Base-by-base conservation (phyloP, 2,113 vertebrate species). In the Melospiza melodia region DNA sequence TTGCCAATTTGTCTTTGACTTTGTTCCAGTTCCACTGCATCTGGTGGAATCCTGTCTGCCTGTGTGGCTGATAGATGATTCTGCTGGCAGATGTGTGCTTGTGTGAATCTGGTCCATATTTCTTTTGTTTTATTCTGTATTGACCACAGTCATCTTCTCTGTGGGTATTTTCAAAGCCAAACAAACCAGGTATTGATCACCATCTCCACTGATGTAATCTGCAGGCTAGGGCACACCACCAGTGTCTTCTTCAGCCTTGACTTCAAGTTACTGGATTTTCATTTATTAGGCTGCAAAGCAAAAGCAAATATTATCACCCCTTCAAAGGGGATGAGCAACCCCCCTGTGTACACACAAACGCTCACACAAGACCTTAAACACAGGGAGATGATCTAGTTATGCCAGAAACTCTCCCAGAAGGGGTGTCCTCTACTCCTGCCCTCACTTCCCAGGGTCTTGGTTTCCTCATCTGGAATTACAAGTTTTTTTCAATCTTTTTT, bases 171-270 rank as follows among this genome's bases (percentile, higher is more conserved):
- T 74, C 75, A 84, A 84, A 90, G 79, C 82, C 79, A 84, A 35
- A 59, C 41, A 80, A 88, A 72, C 5, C 75, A 80, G 82, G 76
- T 91, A 28, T 22, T 44, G 75, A 77, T 63, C 3, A 1, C 39
- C 1, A 24, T 49, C 68, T 88, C 55, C 51, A n/a, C 61, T 88
- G 65, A 84, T 84, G 79, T 84, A 75, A 89, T 67, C 76, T 71
- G 57, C 72, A 78, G 79, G 55, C 67, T n/a, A 39, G 44, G 44
- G 46, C 74, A 46, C 43, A 25, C 52, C 28, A 12, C 24, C 81
- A 28, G 61, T 48, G 48, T 93, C 84, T 68, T 92, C 66, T 87
- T 93, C 71, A 87, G 75, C 33, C 21, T 78, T 61, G 27, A 33
- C 31, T 91, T 63, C 17, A 69, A 63, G 24, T 57, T 55, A 57